Evolutionary conservation across 2,113 vertebrate genomes (phyloP), one percentile per base, ranked within the genome.

Genomic region (Corvus cornix): DNA sequence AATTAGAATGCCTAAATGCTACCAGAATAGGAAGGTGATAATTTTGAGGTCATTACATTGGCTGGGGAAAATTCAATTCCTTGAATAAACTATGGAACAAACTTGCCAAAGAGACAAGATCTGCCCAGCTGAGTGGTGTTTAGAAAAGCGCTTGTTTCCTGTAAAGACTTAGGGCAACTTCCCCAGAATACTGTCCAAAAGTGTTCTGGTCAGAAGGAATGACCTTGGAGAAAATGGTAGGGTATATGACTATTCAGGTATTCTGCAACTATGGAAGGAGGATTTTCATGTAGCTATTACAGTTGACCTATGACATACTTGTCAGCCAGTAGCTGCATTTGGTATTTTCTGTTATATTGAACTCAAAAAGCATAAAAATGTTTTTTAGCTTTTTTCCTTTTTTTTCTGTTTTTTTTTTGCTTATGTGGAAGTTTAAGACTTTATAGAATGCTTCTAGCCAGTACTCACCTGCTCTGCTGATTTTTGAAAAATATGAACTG

Each of bases 401-500:
- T 18, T 9, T 35, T 51, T 12, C n/a, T 15, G 3, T 3, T 76
- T 16, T 52, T 66, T 35, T 33, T 76, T 33, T 76, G 11, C 11
- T 58, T 73, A 35, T 67, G 51, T 37, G 16, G 22, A 70, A 52
- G 17, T 31, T 10, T 20, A 35, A 39, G 27, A 39, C 2, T 7
- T 49, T 52, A 6, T 11, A 27, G 41, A 55, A 78, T 91, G 17
- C 67, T 24, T 79, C 31, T 10, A 26, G 16, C 13, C 24, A 48
- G 14, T 91, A 97, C 98, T 97, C 55, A 99, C 99, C 97, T 81
- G 97, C 72, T 99, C 98, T 68, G 98, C 84, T 89, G 97, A 95
- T 73, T 95, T 88, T 89, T 98, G 97, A 66, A 98, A 80, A 46
- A 98, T 98, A 87, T 99, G 99, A 90, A 99, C 99, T 10, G 99